Conservation (phyloP, 2,888 invertebrate species). For the Apeira syringaria region DNA sequence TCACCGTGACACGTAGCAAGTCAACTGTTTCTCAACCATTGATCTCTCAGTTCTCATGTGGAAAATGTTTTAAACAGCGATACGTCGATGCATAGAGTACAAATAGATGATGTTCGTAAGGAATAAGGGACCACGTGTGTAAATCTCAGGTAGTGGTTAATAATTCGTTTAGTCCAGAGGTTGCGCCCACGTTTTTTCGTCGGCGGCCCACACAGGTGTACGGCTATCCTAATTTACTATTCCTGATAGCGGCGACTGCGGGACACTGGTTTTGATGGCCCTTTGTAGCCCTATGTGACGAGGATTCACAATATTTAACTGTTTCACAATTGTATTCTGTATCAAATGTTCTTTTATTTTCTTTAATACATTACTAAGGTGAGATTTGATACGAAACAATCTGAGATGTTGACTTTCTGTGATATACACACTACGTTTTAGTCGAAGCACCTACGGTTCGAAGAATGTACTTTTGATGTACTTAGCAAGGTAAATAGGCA, state of each 20-base stretch:
- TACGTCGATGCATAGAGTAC: conserved; percentile 39
- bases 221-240: conserved; percentile 75
- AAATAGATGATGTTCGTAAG: conserved; percentile 18
- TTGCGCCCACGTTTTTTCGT: conserved; percentile 76
- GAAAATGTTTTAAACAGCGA: conserved; percentile 4
- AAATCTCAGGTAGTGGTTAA: conserved; percentile 78
- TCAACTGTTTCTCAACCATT: conserved; percentile 34
- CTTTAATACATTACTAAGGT: too few relatives aligned
- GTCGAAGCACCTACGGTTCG: too few relatives aligned
- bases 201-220: conserved; percentile 79
- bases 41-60: conserved; percentile 13
- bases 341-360: not conserved
- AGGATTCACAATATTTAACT: conserved; percentile 39
- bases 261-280: conserved; percentile 59
- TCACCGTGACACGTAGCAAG: conserved; percentile 46
- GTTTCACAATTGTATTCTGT: conserved; percentile 4
- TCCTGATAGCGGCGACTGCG: conserved; percentile 62
- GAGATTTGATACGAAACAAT: too few relatives aligned
- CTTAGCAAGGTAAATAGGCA: too few relatives aligned
- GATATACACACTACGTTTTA: too few relatives aligned
- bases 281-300: conserved; percentile 50
- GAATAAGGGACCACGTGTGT: conserved; percentile 42
- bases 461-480: too few relatives aligned
- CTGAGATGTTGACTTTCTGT: too few relatives aligned
- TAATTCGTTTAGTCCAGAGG: conserved; percentile 80